Evolutionary conservation across 53 echinoderm and acorn worm genomes (phyloP).

Genomic region (Paelopatides confundens): DNA sequence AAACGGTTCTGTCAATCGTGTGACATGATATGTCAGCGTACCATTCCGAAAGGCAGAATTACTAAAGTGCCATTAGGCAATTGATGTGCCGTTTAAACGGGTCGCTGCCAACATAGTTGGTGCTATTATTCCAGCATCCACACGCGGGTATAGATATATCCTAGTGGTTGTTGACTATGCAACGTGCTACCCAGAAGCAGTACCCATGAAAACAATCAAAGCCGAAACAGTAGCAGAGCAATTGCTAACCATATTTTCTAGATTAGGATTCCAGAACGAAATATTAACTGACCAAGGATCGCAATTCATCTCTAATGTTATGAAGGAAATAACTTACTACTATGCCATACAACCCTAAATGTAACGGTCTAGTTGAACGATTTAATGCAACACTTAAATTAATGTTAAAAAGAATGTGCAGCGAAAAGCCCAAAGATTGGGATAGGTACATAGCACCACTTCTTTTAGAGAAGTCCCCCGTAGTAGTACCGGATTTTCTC

Average conservation of each 20-base stretch:
- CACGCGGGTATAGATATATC: slow-evolving; percentile 47
- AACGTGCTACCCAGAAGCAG: slow-evolving; percentile 61
- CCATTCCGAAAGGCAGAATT: slow-evolving; percentile 55
- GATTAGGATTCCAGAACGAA: slow-evolving; percentile 41
- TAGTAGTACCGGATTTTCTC: neutral
- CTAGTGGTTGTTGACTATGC: slow-evolving; percentile 57
- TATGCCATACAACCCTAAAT: slow-evolving; percentile 33
- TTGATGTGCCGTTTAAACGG: slow-evolving; percentile 51
- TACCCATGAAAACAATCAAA: slow-evolving; percentile 56
- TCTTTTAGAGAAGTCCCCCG: slow-evolving; percentile 16
- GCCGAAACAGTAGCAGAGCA: slow-evolving; percentile 49
- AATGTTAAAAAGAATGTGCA: slow-evolving; percentile 49
- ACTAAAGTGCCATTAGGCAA: slow-evolving; percentile 63
- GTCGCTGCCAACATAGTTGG: slow-evolving; percentile 65
- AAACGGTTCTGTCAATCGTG: slow-evolving; percentile 62
- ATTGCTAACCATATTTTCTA: slow-evolving; percentile 27
- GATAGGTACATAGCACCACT: slow-evolving; percentile 24
- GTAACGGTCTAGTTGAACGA: slow-evolving; percentile 37
- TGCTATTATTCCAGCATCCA: slow-evolving; percentile 52
- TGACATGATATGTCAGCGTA: slow-evolving; percentile 71
- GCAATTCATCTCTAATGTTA: slow-evolving; percentile 48
- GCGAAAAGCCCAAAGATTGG: slow-evolving; percentile 48
- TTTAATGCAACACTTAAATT: slow-evolving; percentile 48
- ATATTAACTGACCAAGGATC: slow-evolving; percentile 58
- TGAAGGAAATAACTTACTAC: slow-evolving; percentile 39